phyloP scores from a whole-genome alignment of 2,888 invertebrate species.

The Lycaena phlaeas region DNA sequence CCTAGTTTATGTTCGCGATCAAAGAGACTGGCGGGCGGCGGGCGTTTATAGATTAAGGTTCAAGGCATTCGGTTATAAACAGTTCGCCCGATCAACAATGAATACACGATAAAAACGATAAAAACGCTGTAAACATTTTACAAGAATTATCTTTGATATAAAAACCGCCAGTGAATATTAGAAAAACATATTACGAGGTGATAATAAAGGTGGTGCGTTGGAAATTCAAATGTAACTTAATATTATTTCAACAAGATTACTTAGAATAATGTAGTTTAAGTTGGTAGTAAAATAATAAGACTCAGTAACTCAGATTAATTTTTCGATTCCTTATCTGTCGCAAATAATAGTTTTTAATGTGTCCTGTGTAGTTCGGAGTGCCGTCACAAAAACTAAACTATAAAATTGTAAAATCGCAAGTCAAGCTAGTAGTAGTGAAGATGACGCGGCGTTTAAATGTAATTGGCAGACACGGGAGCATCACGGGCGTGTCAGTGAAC shows the following conservation, averaged over 20 bases:
- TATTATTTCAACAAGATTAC: no score
- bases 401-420: no score
- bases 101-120: conserved; percentile 1
- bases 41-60: conserved; percentile 6
- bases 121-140: conserved; percentile 2
- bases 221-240: no score
- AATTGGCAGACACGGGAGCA: conserved; percentile 2
- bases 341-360: no score
- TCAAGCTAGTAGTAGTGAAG: neutral
- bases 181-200: neutral
- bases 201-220: no score
- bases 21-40: conserved; percentile 5
- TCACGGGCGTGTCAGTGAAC: conserved; percentile 4
- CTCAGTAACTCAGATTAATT: no score
- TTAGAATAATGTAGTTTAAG: no score
- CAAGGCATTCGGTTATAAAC: conserved; percentile 5
- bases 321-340: no score
- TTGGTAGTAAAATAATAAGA: no score
- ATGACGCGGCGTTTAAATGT: neutral
- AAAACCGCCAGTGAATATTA: neutral
- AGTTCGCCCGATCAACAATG: conserved; percentile 1
- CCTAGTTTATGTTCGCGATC: conserved; percentile 17
- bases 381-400: no score
- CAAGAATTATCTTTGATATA: neutral
- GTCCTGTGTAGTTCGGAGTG: no score